phyloP scores from a whole-genome alignment of 2,797 vertebrate species.

The Ctenochaetus hawaiiensis region DNA sequence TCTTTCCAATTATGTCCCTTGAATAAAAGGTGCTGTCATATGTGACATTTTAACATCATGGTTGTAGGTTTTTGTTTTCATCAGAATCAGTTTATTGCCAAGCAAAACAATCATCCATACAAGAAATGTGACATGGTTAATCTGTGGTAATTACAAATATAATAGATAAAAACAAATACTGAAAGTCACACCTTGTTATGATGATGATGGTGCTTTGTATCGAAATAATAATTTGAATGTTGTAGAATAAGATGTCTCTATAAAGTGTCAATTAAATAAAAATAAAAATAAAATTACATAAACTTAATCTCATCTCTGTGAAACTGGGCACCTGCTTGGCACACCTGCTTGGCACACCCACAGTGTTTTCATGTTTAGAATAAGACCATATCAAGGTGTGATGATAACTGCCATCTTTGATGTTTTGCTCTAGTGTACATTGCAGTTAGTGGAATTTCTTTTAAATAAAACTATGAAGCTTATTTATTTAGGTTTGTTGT shows the following conservation, averaged over 20 bases:
- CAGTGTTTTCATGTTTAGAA: conserved; percentile 12
- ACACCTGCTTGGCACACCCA: conserved; percentile 48
- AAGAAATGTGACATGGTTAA: too few relatives aligned
- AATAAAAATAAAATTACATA: too few relatives aligned
- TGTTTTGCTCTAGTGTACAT: background rate
- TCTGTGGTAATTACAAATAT: too few relatives aligned
- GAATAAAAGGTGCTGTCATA: background rate
- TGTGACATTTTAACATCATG: background rate
- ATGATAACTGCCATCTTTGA: background rate
- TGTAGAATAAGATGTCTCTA: background rate
- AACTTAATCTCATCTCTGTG: conserved; percentile 33
- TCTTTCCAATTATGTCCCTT: background rate
- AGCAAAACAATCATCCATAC: too few relatives aligned
- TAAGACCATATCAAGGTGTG: conserved; percentile 20
- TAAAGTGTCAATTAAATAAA: background rate
- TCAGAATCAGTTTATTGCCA: too few relatives aligned
- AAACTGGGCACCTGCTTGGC: conserved; percentile 22
- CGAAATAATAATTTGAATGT: background rate
- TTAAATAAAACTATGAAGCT: background rate
- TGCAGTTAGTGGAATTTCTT: background rate
- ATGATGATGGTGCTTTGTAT: background rate
- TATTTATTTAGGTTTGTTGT: background rate
- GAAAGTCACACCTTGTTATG: too few relatives aligned
- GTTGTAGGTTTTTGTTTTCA: background rate
- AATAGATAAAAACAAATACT: too few relatives aligned